phyloP scores from a whole-genome alignment of 2,888 invertebrate species.

The Nyleta sp. region DNA sequence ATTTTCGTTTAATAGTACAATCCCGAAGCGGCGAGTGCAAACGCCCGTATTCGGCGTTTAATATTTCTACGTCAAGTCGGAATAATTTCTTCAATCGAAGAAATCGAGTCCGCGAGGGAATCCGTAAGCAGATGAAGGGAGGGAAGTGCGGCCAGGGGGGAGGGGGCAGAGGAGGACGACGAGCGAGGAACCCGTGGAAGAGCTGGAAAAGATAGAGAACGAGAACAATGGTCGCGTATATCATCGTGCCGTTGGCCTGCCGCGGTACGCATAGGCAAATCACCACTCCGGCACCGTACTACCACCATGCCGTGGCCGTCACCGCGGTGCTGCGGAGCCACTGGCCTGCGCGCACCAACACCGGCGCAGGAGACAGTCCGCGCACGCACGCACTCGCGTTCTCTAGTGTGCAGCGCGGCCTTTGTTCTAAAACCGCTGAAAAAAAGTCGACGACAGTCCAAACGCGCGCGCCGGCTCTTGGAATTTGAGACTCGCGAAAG shows the following conservation, averaged over 20 bases:
- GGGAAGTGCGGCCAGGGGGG: no score
- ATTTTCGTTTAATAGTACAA: slow-evolving; percentile 22
- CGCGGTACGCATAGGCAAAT: slow-evolving; percentile 81
- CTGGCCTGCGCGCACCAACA: slow-evolving; percentile 55
- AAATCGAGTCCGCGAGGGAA: slow-evolving; percentile 32
- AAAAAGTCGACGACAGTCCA: slow-evolving; percentile 74
- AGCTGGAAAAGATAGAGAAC: slow-evolving; percentile 67
- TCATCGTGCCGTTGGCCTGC: slow-evolving; percentile 80
- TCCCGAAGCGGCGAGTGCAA: neutral
- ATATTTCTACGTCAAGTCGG: slow-evolving; percentile 40
- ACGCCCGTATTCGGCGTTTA: slow-evolving; percentile 21
- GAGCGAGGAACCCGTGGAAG: slow-evolving; percentile 54
- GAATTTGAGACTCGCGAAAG: slow-evolving; percentile 76
- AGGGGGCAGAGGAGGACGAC: slow-evolving; percentile 31
- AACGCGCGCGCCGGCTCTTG: slow-evolving; percentile 72
- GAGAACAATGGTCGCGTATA: slow-evolving; percentile 81
- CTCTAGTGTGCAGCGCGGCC: slow-evolving; percentile 63
- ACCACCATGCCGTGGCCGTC: slow-evolving; percentile 53
- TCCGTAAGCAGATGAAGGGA: slow-evolving; percentile 16
- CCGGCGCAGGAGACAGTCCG: slow-evolving; percentile 49
- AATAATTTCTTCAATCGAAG: slow-evolving; percentile 53
- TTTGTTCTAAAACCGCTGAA: slow-evolving; percentile 76
- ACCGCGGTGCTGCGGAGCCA: slow-evolving; percentile 28
- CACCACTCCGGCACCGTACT: slow-evolving; percentile 70
- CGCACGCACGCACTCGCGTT: slow-evolving; percentile 45